These are phyloP conservation scores for Empidonax alnorum DNA, from an alignment of 2,113 vertebrate species.

Conservation along the genomic window DNA sequence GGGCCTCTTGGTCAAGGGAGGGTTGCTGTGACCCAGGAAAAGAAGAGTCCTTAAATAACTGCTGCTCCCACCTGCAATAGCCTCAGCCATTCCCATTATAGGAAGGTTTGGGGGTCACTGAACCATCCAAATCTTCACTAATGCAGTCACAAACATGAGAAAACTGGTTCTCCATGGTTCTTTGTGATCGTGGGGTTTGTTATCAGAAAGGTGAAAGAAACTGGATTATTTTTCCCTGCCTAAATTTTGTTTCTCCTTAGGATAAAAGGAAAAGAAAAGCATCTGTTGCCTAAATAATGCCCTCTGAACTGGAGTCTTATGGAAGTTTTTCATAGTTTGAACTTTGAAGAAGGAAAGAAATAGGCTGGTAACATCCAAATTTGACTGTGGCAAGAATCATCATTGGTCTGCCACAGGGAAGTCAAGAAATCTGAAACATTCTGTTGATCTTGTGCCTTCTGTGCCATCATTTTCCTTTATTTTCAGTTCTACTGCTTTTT, in stretches of 20 bases:
- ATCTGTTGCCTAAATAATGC: background rate
- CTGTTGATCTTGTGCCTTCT: background rate
- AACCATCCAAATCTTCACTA: background rate
- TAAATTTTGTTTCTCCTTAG: background rate
- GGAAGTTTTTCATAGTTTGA: background rate
- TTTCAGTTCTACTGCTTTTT: background rate
- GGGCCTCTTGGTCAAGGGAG: fast-evolving
- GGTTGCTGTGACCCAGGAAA: background rate
- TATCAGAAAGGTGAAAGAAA: background rate
- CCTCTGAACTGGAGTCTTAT: background rate
- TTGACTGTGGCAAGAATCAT: background rate
- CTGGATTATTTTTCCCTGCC: background rate
- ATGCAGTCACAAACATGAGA: background rate
- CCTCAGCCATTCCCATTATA: background rate
- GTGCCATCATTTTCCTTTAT: background rate
- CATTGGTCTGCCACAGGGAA: background rate
- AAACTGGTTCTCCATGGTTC: background rate
- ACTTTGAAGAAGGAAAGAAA: background rate
- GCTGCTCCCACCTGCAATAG: background rate
- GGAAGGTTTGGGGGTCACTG: background rate
- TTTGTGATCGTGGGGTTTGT: background rate
- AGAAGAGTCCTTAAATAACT: background rate
- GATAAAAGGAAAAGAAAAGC: background rate
- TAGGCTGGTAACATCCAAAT: background rate
- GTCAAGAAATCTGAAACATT: background rate